Conservation (phyloP, 2,797 vertebrate genomes). For the Lutjanus argentimaculatus region DNA sequence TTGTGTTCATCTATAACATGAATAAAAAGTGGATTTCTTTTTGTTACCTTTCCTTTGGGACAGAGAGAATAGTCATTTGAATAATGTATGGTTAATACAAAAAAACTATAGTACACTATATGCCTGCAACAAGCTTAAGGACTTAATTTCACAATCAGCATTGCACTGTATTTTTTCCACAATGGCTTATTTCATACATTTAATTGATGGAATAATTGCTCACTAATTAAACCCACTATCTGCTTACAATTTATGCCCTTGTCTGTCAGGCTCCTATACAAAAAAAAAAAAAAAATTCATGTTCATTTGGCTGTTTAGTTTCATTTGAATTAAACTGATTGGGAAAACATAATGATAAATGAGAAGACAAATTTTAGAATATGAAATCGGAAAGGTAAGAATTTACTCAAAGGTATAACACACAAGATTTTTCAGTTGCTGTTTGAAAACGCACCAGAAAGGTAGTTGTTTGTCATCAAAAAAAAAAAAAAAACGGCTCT, state of each 20-base stretch:
- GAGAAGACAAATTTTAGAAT: background rate
- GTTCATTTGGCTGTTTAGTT: slow-evolving; percentile 5
- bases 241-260: background rate
- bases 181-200: slow-evolving; percentile 12
- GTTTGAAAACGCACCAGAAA: too few species aligned
- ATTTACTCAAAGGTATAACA: background rate
- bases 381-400: background rate
- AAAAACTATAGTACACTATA: background rate
- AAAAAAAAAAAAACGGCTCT: too few species aligned
- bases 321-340: slow-evolving; percentile 2
- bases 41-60: slow-evolving; percentile 25
- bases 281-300: background rate
- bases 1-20: slow-evolving; percentile 9
- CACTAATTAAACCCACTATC: background rate
- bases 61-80: slow-evolving; percentile 4
- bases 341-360: background rate
- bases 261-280: background rate
- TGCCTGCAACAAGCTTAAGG: background rate
- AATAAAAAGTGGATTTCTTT: slow-evolving; percentile 25
- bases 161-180: slow-evolving; percentile 4
- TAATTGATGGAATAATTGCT: slow-evolving; percentile 32
- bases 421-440: too few species aligned
- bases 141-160: slow-evolving; percentile 12
- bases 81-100: background rate
- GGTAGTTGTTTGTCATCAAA: too few species aligned